Evolutionary conservation across 1,140 invertebrate species (phyloP).

Genomic region (Atta texana): DNA sequence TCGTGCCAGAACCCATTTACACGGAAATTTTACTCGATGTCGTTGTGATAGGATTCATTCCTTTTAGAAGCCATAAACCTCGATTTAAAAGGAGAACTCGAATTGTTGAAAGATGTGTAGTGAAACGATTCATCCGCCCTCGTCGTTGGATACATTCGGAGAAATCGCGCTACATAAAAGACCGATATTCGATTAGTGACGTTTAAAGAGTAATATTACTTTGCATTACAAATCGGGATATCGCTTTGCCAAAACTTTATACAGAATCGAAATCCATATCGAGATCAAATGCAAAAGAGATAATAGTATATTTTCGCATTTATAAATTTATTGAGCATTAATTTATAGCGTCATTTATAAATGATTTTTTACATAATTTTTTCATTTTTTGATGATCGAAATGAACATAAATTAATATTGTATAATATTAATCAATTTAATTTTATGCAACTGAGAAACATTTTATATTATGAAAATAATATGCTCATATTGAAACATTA

Average conservation of each 20-base stretch:
- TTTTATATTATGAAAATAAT: constrained; percentile 25
- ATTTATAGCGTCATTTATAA: not conserved
- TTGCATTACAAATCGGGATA: constrained; percentile 77
- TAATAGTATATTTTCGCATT: not conserved
- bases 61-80: constrained; percentile 62
- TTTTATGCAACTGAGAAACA: constrained; percentile 18
- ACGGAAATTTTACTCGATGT: constrained; percentile 62
- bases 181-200: constrained; percentile 79
- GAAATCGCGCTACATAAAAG: constrained; percentile 51
- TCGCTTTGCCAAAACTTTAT: constrained; percentile 54
- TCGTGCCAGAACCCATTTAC: constrained; percentile 64
- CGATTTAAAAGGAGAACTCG: constrained; percentile 57
- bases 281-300: constrained; percentile 13
- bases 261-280: not conserved
- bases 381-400: not conserved
- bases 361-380: constrained; percentile 3
- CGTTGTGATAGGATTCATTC: constrained; percentile 64
- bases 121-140: constrained; percentile 16
- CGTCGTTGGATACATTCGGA: not conserved
- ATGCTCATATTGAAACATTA: not conserved
- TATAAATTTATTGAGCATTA: not conserved
- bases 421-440: constrained; percentile 28
- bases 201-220: constrained; percentile 76
- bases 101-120: constrained; percentile 65
- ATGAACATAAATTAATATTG: not conserved